Evolutionary conservation across 53 echinoderm and acorn worm species (phyloP), one percentile per base, ranked within the genome.

Genomic region (Echinometra lucunter): DNA sequence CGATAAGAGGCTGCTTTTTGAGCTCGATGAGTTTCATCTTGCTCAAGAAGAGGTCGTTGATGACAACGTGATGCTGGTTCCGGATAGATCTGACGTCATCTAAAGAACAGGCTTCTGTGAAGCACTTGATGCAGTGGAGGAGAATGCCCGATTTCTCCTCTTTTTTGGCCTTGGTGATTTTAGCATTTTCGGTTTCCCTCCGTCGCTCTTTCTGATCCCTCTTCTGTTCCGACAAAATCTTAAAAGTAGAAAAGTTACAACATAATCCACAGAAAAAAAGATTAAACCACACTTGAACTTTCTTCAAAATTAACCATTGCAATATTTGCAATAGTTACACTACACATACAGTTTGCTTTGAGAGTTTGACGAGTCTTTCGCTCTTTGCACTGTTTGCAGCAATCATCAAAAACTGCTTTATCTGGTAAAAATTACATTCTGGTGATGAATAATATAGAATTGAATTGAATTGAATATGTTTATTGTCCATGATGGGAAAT

Each of bases 61-160:
- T 69, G 35, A 96, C 96, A 1, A 96, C 92, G 66, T 95, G 97
- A 66, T 97, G 97, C 66, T 94, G 93, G 74, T 96, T 91, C 45
- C 94, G 93, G 55, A 97, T 95, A 88, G 85, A 83, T 18, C 97
- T 88, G 80, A 97, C 96, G 60, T 97, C 97, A 66, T 93, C 90
- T 17, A 88, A 45, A 35, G 40, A 83, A 58, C 97, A 96, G 66
- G 89, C 96, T 12, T 81, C 69, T 3, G 44, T 69, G 56, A 91
- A 91, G 89, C 97, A 97, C 82, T 97, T 96, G 80, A 53, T 92
- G 89, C 97, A 97, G 25, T 78, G 53, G 45, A 97, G 91, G 56
- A 74, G 75, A 37, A 96, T 91, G 16, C 72, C 91, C 19, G 57
- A 40, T 27, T 58, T 94, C 44, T 94, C 85, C 3, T 66, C 85